Evolutionary conservation across 2,797 vertebrate species (phyloP).

Genomic region (Danio aesculapii): DNA sequence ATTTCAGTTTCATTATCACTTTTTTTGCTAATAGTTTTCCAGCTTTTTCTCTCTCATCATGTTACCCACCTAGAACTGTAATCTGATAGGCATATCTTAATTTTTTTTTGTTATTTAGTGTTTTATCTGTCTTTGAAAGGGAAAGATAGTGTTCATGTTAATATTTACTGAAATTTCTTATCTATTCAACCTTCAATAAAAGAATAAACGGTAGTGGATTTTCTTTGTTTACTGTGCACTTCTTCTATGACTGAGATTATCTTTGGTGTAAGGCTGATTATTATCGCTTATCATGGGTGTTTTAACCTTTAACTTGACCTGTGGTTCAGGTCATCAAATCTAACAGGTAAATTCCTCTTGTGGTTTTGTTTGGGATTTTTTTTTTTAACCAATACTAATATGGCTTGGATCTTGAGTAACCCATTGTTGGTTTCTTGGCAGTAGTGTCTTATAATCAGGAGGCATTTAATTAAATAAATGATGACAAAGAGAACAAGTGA

Average conservation of each 20-base stretch:
- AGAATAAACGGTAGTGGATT: background rate
- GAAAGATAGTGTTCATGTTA: background rate
- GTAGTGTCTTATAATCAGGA: background rate
- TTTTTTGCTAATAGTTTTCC: background rate
- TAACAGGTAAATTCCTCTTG: background rate
- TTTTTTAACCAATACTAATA: too few relatives aligned
- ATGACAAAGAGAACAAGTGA: background rate
- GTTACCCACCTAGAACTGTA: background rate
- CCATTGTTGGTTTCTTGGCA: background rate
- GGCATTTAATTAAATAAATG: background rate
- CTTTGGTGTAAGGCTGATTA: background rate
- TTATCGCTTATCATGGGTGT: background rate
- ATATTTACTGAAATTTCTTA: background rate
- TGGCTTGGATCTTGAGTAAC: background rate
- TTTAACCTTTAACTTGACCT: background rate
- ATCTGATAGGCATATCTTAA: background rate
- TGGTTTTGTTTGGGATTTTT: background rate
- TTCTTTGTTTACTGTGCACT: background rate
- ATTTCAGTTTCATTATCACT: background rate
- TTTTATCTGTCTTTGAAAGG: background rate
- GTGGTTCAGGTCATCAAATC: background rate
- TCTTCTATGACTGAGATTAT: background rate
- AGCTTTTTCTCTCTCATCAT: background rate
- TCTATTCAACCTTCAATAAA: background rate
- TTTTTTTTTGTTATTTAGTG: background rate